Conservation (phyloP, 1,140 invertebrate species). For the Scaptodrosophila lebanonensis region DNA sequence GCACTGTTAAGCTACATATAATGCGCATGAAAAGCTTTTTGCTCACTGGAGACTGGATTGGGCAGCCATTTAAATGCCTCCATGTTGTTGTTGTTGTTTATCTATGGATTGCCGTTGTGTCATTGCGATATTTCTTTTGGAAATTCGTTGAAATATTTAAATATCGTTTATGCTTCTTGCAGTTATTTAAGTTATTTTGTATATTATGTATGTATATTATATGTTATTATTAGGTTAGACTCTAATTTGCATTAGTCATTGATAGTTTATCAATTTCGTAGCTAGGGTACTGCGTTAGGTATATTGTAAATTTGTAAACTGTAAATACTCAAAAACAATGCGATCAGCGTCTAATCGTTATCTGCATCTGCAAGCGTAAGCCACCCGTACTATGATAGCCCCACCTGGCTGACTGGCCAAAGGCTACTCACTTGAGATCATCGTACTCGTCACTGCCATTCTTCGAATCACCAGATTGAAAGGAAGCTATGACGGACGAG, state of each 20-base stretch:
- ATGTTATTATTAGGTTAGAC: constrained; percentile 13
- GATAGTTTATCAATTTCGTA: constrained; percentile 11
- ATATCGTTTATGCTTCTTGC: too few species aligned
- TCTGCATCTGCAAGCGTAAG: constrained; percentile 2
- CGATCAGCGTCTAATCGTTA: constrained; percentile 49
- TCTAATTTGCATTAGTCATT: constrained; percentile 21
- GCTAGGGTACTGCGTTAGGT: too few species aligned
- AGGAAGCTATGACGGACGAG: constrained; percentile 55
- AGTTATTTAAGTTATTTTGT: neutral
- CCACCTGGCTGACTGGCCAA: neutral
- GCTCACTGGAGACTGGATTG: too few species aligned
- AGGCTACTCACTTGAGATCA: constrained; percentile 58
- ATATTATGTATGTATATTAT: neutral
- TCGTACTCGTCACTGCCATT: constrained; percentile 76
- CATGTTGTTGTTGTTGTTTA: too few species aligned
- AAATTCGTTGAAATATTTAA: too few species aligned
- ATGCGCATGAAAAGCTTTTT: too few species aligned
- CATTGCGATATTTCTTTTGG: too few species aligned
- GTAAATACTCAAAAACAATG: constrained; percentile 69
- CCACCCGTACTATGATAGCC: neutral
- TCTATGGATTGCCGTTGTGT: too few species aligned
- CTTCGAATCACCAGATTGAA: constrained; percentile 70
- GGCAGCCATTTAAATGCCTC: too few species aligned
- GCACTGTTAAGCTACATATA: constrained; percentile 8
- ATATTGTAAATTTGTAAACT: constrained; percentile 70